These are phyloP conservation scores for Drosophila insularis DNA, from an alignment of 1,140 invertebrate genomes.

Conservation along the genomic window DNA sequence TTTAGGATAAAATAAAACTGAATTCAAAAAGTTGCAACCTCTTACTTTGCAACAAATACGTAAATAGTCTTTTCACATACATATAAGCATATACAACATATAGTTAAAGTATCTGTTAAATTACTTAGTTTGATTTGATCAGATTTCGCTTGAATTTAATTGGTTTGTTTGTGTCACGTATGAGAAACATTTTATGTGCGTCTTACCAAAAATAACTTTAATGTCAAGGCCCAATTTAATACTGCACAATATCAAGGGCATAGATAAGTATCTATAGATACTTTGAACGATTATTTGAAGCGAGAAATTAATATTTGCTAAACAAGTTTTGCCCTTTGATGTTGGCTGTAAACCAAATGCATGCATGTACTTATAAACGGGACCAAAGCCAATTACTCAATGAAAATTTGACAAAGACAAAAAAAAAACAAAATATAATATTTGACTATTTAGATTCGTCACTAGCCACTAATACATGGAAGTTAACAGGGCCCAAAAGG, in stretches of 20 bases:
- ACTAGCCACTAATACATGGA: background rate
- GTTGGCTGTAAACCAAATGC: too few species aligned
- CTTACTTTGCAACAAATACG: too few species aligned
- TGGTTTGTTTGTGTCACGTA: conserved; percentile 4
- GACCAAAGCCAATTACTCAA: background rate
- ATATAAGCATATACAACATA: background rate
- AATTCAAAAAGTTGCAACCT: too few species aligned
- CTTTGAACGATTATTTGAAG: conserved; percentile 20
- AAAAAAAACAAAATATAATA: background rate
- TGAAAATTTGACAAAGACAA: background rate
- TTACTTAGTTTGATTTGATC: background rate
- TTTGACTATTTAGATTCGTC: background rate
- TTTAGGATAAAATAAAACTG: too few species aligned
- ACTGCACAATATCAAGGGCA: conserved; percentile 1
- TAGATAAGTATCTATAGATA: background rate
- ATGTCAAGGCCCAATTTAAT: conserved; percentile 6
- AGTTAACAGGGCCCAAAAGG: background rate
- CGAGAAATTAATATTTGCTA: background rate
- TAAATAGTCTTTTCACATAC: too few species aligned
- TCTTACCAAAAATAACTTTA: background rate
- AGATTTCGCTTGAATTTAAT: conserved; percentile 3
- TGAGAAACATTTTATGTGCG: background rate
- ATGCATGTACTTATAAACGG: too few species aligned
- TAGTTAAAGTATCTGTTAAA: background rate
- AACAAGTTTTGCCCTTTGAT: background rate